phyloP scores from a whole-genome alignment of 2,113 vertebrate genomes.

The Phalacrocorax carbo region DNA sequence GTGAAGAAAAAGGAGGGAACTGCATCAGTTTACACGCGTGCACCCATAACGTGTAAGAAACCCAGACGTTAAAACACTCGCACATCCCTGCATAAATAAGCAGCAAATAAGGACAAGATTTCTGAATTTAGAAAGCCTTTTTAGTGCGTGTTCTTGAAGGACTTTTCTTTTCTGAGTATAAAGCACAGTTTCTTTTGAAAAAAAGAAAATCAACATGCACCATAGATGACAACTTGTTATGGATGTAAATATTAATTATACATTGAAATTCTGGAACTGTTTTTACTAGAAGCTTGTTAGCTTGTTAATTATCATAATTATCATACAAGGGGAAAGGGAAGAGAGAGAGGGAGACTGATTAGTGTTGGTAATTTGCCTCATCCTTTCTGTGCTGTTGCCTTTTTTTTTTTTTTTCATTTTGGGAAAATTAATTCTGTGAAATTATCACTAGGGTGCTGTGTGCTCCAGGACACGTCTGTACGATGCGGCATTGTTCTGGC shows the following conservation, averaged over 20 bases:
- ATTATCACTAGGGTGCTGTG: slow-evolving; percentile 57
- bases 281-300: slow-evolving; percentile 69
- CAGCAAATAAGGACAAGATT: neutral
- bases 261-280: slow-evolving; percentile 68
- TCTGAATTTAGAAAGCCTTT: slow-evolving; percentile 28
- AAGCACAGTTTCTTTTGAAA: neutral
- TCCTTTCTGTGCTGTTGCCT: slow-evolving; percentile 38
- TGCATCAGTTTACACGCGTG: neutral
- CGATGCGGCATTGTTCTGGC: neutral
- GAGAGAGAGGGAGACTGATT: slow-evolving; percentile 63
- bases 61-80: slow-evolving; percentile 10
- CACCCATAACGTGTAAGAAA: neutral
- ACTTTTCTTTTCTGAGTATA: slow-evolving; percentile 9
- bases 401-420: slow-evolving; percentile 41
- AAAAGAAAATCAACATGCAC: slow-evolving; percentile 32
- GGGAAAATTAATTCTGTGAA: slow-evolving; percentile 67
- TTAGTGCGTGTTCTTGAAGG: neutral
- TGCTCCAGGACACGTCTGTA: slow-evolving; percentile 40
- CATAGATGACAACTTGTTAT: slow-evolving; percentile 66
- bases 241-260: slow-evolving; percentile 72
- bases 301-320: slow-evolving; percentile 70
- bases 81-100: slow-evolving; percentile 28
- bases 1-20: neutral
- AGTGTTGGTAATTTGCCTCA: slow-evolving; percentile 58
- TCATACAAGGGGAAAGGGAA: slow-evolving; percentile 62